Evolutionary conservation across 2,797 vertebrate genomes (phyloP).

Genomic region (Dipus sagitta): DNA sequence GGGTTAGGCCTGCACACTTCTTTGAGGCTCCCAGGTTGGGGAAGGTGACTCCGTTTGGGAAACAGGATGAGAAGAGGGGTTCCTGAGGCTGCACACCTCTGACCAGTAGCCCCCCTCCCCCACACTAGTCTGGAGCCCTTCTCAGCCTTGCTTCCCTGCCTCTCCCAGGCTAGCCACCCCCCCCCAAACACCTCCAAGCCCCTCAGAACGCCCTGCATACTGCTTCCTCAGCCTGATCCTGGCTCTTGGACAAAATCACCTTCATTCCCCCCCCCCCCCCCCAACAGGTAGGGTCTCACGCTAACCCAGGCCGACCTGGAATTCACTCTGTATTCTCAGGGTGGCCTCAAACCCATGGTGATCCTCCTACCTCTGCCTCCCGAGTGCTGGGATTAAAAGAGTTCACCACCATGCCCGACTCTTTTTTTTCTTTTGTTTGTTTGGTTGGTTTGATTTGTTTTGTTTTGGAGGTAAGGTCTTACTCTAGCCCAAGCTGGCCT

Average conservation of each 20-base stretch:
- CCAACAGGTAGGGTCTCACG: not conserved
- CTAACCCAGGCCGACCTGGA: too few species aligned
- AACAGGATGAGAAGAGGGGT: not conserved
- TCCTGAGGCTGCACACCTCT: not conserved
- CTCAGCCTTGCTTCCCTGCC: not conserved
- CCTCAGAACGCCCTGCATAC: not conserved
- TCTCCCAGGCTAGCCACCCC: not conserved
- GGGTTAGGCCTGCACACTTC: rapidly evolving
- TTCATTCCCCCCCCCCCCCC: rapidly evolving
- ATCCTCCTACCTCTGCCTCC: too few species aligned
- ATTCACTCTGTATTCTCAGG: too few species aligned
- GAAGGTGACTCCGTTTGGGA: not conserved
- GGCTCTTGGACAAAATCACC: not conserved
- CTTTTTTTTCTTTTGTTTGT: too few species aligned
- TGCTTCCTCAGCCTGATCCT: rapidly evolving
- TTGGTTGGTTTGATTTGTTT: too few species aligned
- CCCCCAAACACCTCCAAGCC: not conserved
- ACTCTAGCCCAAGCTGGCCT: too few species aligned
- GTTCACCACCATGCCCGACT: too few species aligned
- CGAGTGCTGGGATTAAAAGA: too few species aligned
- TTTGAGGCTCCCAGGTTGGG: not conserved
- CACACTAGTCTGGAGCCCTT: too few species aligned
- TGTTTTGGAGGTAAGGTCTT: too few species aligned
- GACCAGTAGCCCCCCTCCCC: not conserved
- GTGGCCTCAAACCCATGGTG: too few species aligned